Conservation (phyloP, 2,113 vertebrate genomes). For the Nothobranchius kuhntae region DNA sequence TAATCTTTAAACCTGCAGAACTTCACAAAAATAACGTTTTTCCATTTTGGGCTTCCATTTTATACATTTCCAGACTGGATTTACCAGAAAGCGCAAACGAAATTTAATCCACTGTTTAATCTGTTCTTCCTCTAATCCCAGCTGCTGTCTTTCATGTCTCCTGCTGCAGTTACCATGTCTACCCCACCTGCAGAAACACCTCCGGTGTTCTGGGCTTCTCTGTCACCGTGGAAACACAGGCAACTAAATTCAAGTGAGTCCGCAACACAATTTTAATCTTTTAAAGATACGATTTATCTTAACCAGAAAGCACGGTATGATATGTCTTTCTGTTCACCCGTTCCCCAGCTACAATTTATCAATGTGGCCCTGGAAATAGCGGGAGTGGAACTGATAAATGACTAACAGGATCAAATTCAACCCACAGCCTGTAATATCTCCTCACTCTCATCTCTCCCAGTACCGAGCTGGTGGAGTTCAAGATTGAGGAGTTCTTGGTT, state of each 20-base stretch:
- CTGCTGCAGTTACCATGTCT: constrained; percentile 89
- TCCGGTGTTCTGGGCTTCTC: constrained; percentile 96
- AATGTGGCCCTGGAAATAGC: constrained; percentile 29
- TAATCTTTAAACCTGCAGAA: background rate
- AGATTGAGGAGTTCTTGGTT: constrained; percentile 94
- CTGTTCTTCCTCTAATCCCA: background rate
- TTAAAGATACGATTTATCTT: constrained; percentile 54
- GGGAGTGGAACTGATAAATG: constrained; percentile 54
- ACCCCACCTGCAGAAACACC: constrained; percentile 94
- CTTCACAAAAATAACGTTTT: background rate
- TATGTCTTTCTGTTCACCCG: constrained; percentile 47
- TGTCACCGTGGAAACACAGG: constrained; percentile 95
- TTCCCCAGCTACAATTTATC: constrained; percentile 54
- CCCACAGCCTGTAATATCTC: constrained; percentile 42
- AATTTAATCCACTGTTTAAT: background rate
- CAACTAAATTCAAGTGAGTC: constrained; percentile 93
- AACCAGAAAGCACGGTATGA: constrained; percentile 37
- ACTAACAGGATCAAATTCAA: constrained; percentile 52
- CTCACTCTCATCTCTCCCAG: constrained; percentile 73
- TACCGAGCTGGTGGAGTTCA: constrained; percentile 91
- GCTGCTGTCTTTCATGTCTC: background rate
- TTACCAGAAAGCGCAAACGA: constrained; percentile 1
- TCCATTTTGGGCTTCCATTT: background rate
- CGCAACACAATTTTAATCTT: constrained; percentile 36
- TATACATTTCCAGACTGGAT: background rate